These are phyloP conservation scores for Morone saxatilis DNA, from an alignment of 2,113 vertebrate species.

Conservation along the genomic window DNA sequence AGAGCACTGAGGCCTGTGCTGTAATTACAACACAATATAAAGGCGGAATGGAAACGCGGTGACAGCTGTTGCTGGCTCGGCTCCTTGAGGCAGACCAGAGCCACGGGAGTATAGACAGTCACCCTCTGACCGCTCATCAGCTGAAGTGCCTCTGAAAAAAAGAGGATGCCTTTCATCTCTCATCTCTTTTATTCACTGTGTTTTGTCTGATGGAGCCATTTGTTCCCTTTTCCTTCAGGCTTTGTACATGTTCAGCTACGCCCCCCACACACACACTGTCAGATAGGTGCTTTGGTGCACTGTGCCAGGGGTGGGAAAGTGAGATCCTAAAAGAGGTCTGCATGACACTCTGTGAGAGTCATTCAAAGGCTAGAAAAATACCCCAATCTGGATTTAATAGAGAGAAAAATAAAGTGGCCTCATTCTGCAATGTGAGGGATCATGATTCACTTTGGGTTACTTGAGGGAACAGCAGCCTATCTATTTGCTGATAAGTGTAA, in stretches of 20 bases:
- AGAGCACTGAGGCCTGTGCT: conserved; percentile 60
- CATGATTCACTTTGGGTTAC: conserved; percentile 64
- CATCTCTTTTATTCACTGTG: conserved; percentile 58
- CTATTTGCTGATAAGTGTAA: conserved; percentile 63
- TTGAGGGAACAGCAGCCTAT: conserved; percentile 62
- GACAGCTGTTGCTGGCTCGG: conserved; percentile 66
- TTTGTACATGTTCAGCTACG: conserved; percentile 54
- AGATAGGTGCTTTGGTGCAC: conserved; percentile 44
- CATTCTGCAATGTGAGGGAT: conserved; percentile 50
- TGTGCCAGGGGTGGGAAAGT: conserved; percentile 51
- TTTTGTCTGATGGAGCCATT: conserved; percentile 74
- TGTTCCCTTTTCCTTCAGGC: conserved; percentile 56
- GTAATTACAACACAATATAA: conserved; percentile 74
- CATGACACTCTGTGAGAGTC: conserved; percentile 48
- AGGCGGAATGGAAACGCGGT: conserved; percentile 61
- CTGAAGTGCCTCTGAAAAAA: conserved; percentile 56
- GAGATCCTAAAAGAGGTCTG: conserved; percentile 54
- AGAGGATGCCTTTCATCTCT: conserved; percentile 64
- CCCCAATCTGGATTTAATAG: conserved; percentile 60
- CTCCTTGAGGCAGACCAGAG: conserved; percentile 54
- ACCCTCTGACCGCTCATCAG: conserved; percentile 74
- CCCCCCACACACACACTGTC: conserved; percentile 7
- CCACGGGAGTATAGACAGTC: conserved; percentile 49
- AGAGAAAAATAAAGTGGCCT: conserved; percentile 66
- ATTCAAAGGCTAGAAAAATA: conserved; percentile 56